Percentiles rank a stretch among this genome's conserved stretches.
phyloP scores from a whole-genome alignment of 1,140 invertebrate species.

The Penaeus chinensis region DNA sequence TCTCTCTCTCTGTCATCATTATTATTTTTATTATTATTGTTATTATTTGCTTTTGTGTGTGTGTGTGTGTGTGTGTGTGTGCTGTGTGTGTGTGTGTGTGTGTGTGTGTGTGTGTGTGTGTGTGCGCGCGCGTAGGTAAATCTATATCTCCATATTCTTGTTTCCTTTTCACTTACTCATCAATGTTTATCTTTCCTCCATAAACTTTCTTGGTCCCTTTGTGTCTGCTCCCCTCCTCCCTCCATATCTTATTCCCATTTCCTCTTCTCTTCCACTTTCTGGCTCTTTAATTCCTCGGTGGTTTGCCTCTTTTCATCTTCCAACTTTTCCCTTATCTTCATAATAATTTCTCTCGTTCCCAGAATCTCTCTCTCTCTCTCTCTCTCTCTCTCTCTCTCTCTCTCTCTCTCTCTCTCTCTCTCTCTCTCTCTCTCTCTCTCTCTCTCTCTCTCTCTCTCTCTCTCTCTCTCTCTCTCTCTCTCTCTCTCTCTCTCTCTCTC shows the following conservation, averaged over 20 bases:
- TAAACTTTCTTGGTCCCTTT: conserved; percentile 48
- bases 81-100: too few relatives aligned
- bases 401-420: too few relatives aligned
- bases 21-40: too few relatives aligned
- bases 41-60: too few relatives aligned
- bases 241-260: conserved; percentile 51
- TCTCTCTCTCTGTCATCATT: too few relatives aligned
- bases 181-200: background rate
- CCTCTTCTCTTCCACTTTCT: background rate
- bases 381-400: too few relatives aligned
- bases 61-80: too few relatives aligned
- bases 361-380: background rate
- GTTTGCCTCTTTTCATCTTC: background rate
- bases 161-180: background rate
- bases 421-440: conserved; percentile 38
- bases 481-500: conserved; percentile 35
- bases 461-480: conserved; percentile 56
- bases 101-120: too few relatives aligned
- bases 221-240: conserved; percentile 61
- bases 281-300: background rate
- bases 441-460: conserved; percentile 36
- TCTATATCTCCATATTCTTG: background rate
- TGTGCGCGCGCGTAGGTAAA: too few relatives aligned
- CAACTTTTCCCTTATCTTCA: background rate
- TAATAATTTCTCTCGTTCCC: background rate